Evolutionary conservation across 2,888 invertebrate species (phyloP), one percentile per base, ranked within the genome.

Genomic region (Polydrusus pterygomalis): DNA sequence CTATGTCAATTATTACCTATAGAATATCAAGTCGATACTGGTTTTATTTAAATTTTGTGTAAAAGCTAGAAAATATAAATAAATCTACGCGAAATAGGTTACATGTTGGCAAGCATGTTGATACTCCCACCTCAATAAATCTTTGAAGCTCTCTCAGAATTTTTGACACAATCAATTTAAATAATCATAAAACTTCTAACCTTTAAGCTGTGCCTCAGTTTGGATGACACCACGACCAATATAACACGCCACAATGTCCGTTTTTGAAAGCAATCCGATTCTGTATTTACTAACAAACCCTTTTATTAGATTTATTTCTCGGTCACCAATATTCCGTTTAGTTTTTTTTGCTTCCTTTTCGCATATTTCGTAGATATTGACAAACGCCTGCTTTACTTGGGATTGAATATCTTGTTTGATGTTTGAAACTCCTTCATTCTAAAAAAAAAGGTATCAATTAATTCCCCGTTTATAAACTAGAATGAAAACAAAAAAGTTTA

Each of bases 201-300:
- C 81, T 80, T 79, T 80, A n/a, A 82, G 76, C 56, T 82, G 78
- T 20, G 49, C 64, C 73, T 82, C 82, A n/a, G 77, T 77, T 49
- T 77, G 63, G 9, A 82, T 80, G 18, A 77, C 34, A 34, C 81
- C 81, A 62, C 74, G 73, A n/a, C 81, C 80, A 64, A 82, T 80
- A 69, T 75, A 80, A 13, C 77, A 73, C 0, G 80, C 79, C 1
- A 82, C 78, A 8, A 81, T 56, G 18, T 80, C 80, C 2, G 77
- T 79, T 68, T 78, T 75, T 2, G 77, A 77, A 34, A 81, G 70
- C 34, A 82, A 77, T 18, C 79, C 79, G 18, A 80, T 74, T 47
- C 81, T 73, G 43, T 80, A 81, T 75, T 79, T 81, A 51, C 80
- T 79, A 17, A 80, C 79, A 51, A 82, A 80, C 1, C 74, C 49